A percentile compares a stretch with the other conserved stretches of the same genome.
Conservation (phyloP, 2,888 invertebrate species). For the Asteroscopus sphinx region DNA sequence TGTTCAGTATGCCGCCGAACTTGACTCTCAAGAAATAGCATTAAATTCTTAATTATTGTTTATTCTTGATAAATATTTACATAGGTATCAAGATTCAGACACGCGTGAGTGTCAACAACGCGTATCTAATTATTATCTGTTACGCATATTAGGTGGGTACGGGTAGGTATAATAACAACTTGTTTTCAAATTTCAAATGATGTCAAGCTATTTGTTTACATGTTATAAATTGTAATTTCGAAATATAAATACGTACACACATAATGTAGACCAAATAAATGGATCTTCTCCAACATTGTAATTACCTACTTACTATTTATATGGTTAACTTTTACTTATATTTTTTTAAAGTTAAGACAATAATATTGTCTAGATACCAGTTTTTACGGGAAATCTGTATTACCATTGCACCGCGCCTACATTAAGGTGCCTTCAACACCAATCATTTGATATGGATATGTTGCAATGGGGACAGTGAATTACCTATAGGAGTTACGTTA, state of each 20-base stretch:
- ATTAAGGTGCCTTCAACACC: constrained; percentile 8
- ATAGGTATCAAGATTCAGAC: background rate
- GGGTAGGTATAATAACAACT: constrained; percentile 39
- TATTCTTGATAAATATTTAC: background rate
- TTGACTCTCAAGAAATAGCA: constrained; percentile 58
- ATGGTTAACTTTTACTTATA: constrained; percentile 15
- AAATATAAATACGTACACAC: constrained; percentile 27
- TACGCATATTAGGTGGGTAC: constrained; percentile 19
- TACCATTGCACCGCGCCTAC: constrained; percentile 29
- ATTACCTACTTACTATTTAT: constrained; percentile 5
- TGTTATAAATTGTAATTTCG: constrained; percentile 17
- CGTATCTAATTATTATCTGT: constrained; percentile 15
- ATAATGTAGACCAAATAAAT: constrained; percentile 28
- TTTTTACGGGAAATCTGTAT: constrained; percentile 29
- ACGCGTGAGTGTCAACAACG: constrained; percentile 9
- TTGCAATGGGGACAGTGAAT: constrained; percentile 45
- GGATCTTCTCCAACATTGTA: constrained; percentile 19
- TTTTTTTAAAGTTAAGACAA: too few species aligned
- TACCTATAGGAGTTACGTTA: constrained; percentile 57
- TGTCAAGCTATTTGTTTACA: constrained; percentile 40
- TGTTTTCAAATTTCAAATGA: constrained; percentile 38
- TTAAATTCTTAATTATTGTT: background rate
- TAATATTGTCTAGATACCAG: constrained; percentile 2
- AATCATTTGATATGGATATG: constrained; percentile 23
- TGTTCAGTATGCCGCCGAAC: constrained; percentile 68